A percentile compares a stretch with the other conserved stretches of the same genome.
Conservation (phyloP, 1,140 invertebrate species). For the Probaryconus sp. region DNA sequence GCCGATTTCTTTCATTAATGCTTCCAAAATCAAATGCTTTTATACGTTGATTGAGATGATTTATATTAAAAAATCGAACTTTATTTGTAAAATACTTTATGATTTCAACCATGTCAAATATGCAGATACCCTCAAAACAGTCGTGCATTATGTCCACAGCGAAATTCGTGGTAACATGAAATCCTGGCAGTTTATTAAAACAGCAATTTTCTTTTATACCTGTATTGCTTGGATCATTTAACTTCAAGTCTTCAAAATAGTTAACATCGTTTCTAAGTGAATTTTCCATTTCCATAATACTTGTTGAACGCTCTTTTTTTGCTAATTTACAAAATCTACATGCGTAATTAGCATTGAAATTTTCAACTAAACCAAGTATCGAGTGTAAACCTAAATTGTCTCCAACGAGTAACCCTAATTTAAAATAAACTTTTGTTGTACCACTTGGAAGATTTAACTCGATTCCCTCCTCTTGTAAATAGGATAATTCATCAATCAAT, state of each 20-base stretch:
- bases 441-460: neutral
- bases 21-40: constrained; percentile 6
- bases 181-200: neutral
- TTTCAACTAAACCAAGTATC: too few species aligned
- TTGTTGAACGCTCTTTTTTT: too few species aligned
- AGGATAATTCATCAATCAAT: neutral
- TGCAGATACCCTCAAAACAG: constrained; percentile 1
- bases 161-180: constrained; percentile 2
- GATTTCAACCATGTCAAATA: neutral
- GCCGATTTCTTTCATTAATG: constrained; percentile 8
- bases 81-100: constrained; percentile 4
- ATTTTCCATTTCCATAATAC: too few species aligned
- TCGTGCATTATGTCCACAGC: neutral
- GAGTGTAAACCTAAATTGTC: too few species aligned
- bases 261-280: neutral
- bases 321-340: too few species aligned
- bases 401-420: neutral
- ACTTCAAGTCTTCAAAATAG: neutral
- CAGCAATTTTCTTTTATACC: neutral
- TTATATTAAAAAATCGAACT: neutral
- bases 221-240: neutral
- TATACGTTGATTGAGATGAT: constrained; percentile 9
- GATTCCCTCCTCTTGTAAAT: neutral
- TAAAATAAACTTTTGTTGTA: neutral
- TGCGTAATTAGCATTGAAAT: too few species aligned